These are phyloP conservation scores for Myodes glareolus DNA, from an alignment of 2,113 vertebrate genomes.

Conservation along the genomic window DNA sequence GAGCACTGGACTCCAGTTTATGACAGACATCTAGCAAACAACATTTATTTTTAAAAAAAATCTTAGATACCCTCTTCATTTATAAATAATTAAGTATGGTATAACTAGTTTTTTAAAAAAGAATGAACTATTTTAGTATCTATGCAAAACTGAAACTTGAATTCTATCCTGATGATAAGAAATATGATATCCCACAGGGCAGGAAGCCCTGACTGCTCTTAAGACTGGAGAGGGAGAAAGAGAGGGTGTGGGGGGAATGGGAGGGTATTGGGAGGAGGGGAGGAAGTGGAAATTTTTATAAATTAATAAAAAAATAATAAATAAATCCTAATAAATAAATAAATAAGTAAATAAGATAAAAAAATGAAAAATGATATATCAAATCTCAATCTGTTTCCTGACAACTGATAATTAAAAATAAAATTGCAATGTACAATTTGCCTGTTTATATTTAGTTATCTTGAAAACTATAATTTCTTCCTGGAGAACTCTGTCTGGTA, in stretches of 20 bases:
- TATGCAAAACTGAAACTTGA: background rate
- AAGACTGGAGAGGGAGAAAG: too few relatives aligned
- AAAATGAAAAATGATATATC: background rate
- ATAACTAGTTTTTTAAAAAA: conserved; percentile 18
- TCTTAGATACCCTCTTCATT: background rate
- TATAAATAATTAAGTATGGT: conserved; percentile 34
- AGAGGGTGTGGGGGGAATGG: too few relatives aligned
- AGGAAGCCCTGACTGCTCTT: too few relatives aligned
- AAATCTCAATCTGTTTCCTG: background rate
- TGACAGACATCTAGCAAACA: background rate
- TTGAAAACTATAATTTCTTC: background rate
- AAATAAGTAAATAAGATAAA: too few relatives aligned
- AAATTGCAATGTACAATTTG: background rate
- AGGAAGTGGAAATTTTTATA: too few relatives aligned
- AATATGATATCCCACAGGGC: too few relatives aligned
- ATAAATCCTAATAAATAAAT: too few relatives aligned
- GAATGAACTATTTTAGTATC: background rate
- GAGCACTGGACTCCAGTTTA: background rate
- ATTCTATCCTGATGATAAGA: background rate
- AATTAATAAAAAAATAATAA: too few relatives aligned
- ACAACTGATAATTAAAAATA: background rate
- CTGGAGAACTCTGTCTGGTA: background rate
- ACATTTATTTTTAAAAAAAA: background rate
- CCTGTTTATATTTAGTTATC: background rate
- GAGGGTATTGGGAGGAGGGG: too few relatives aligned